These are phyloP conservation scores for Willisornis vidua DNA, from an alignment of 2,113 vertebrate species.

Conservation along the genomic window DNA sequence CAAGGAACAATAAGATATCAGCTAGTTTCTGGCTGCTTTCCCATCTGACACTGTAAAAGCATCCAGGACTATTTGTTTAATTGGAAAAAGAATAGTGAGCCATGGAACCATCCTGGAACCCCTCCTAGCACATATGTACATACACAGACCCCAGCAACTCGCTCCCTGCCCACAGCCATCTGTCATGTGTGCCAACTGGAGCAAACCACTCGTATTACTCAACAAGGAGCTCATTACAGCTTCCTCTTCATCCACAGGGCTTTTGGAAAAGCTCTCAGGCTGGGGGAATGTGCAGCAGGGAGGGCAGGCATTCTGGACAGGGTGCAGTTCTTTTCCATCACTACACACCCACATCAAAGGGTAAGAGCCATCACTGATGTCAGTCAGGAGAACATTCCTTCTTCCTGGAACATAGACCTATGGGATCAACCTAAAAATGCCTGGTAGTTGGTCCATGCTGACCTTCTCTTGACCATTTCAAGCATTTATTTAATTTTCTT, in stretches of 20 bases:
- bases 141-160: conserved; percentile 25
- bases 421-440: not conserved
- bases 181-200: conserved; percentile 41
- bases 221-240: conserved; percentile 32
- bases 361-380: not conserved
- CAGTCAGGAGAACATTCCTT: not conserved
- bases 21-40: conserved; percentile 53
- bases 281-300: not conserved
- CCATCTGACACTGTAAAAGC: conserved; percentile 46
- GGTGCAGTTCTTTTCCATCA: not conserved
- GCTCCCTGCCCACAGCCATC: conserved; percentile 57
- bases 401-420: not conserved
- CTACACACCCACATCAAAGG: not conserved
- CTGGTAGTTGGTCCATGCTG: not conserved
- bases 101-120: conserved; percentile 27
- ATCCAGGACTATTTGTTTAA: conserved; percentile 37
- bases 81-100: conserved; percentile 22
- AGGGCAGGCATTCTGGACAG: not conserved
- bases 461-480: not conserved
- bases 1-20: conserved; percentile 36
- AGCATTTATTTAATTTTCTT: not conserved
- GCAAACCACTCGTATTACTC: conserved; percentile 36
- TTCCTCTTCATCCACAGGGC: conserved; percentile 4
- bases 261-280: conserved; percentile 3
- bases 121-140: conserved; percentile 53